Percentiles rank a stretch among this genome's conserved stretches.
phyloP scores from a whole-genome alignment of 2,797 vertebrate genomes.

The Notamacropus eugenii region DNA sequence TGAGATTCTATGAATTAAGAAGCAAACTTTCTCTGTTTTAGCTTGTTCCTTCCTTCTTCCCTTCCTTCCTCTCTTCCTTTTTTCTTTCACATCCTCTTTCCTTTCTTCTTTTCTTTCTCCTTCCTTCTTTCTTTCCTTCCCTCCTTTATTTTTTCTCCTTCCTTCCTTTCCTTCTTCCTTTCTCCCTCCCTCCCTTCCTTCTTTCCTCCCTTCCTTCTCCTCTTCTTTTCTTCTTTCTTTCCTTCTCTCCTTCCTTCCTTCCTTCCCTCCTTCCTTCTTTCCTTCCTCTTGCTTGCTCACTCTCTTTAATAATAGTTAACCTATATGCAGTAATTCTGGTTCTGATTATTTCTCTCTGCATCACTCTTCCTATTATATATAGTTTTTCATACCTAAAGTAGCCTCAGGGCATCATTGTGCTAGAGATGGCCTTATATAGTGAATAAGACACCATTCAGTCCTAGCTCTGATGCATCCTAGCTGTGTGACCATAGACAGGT shows the following conservation, averaged over 20 bases:
- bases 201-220: too few species aligned
- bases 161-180: not conserved
- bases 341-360: not conserved
- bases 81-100: too few species aligned
- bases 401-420: too few species aligned
- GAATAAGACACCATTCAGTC: not conserved
- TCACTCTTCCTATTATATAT: not conserved
- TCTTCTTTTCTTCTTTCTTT: not conserved
- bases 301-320: not conserved
- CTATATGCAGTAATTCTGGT: not conserved
- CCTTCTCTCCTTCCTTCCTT: not conserved
- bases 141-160: too few species aligned
- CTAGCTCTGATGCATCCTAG: not conserved
- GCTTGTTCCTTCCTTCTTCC: not conserved
- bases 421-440: not conserved
- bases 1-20: not conserved
- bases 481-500: not conserved
- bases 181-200: too few species aligned
- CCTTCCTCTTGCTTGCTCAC: not conserved
- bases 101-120: too few species aligned
- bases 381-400: not conserved
- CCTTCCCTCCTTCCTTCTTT: not conserved
- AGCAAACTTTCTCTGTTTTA: not conserved
- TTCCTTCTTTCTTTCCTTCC: rapidly evolving
- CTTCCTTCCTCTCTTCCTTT: not conserved